Percentiles rank a stretch among this genome's conserved stretches.
Evolutionary conservation across 2,113 vertebrate genomes (phyloP).

Genomic region (Chiloscyllium plagiosum): DNA sequence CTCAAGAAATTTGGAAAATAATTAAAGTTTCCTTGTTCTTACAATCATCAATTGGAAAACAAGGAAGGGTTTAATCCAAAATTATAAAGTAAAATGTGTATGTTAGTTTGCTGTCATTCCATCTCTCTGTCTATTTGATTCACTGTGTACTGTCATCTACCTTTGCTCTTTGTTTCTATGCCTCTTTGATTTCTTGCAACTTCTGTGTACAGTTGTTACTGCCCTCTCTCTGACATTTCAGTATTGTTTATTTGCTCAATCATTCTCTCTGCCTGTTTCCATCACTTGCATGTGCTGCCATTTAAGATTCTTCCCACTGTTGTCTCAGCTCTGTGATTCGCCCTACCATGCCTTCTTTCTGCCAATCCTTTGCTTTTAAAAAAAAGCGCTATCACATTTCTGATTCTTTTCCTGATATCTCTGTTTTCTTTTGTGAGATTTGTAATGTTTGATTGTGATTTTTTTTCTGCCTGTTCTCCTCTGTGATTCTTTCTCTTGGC

Average conservation of each 20-base stretch:
- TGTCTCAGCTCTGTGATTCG: neutral
- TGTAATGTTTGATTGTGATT: neutral
- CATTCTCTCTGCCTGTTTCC: neutral
- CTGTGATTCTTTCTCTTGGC: neutral
- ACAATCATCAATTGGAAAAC: conserved; percentile 7
- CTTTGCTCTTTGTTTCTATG: neutral
- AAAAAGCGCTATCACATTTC: neutral
- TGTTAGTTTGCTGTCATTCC: neutral
- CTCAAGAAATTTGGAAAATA: neutral
- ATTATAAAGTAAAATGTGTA: neutral
- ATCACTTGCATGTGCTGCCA: neutral
- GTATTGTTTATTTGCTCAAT: neutral
- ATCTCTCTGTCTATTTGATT: neutral
- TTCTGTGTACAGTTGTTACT: neutral
- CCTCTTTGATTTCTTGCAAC: neutral
- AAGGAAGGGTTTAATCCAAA: neutral
- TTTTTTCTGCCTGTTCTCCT: neutral
- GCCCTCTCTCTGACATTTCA: neutral
- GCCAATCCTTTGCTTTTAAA: neutral
- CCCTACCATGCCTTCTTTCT: neutral
- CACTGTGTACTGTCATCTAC: neutral
- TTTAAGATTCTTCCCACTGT: neutral
- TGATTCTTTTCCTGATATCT: neutral
- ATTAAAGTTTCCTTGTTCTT: neutral
- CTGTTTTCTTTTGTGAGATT: neutral